These are phyloP conservation scores for Coremacera marginata DNA, from an alignment of 2,888 invertebrate genomes.

Conservation along the genomic window DNA sequence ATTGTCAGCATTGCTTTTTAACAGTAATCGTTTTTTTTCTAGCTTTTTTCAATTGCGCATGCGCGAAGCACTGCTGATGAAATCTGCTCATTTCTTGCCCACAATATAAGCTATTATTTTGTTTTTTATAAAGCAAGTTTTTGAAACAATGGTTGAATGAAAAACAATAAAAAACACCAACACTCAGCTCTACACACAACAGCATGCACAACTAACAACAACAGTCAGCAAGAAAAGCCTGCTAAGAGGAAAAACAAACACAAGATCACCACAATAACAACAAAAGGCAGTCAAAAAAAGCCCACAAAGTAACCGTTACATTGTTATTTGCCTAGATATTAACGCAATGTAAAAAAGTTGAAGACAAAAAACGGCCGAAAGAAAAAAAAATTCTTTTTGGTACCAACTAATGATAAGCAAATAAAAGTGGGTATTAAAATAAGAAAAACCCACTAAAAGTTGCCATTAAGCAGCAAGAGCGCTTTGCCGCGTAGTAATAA, in stretches of 20 bases:
- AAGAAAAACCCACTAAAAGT: background rate
- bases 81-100: constrained; percentile 25
- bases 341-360: background rate
- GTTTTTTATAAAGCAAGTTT: background rate
- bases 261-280: background rate
- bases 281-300: background rate
- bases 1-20: background rate
- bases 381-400: background rate
- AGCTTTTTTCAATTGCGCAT: background rate
- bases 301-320: constrained; percentile 19
- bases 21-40: background rate
- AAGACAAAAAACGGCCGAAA: background rate
- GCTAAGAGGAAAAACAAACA: constrained; percentile 11
- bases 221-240: background rate
- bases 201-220: constrained; percentile 14
- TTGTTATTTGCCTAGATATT: constrained; percentile 17
- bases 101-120: background rate
- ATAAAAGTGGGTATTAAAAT: constrained; percentile 15
- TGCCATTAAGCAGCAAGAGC: background rate
- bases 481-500: background rate
- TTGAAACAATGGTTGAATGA: background rate
- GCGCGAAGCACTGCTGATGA: background rate
- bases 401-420: constrained; percentile 33
- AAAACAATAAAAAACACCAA: background rate
- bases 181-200: background rate